A percentile compares a stretch with the other conserved stretches of the same genome.
Evolutionary conservation across 1,140 invertebrate genomes (phyloP).

Genomic region (Platyscapa corneri): DNA sequence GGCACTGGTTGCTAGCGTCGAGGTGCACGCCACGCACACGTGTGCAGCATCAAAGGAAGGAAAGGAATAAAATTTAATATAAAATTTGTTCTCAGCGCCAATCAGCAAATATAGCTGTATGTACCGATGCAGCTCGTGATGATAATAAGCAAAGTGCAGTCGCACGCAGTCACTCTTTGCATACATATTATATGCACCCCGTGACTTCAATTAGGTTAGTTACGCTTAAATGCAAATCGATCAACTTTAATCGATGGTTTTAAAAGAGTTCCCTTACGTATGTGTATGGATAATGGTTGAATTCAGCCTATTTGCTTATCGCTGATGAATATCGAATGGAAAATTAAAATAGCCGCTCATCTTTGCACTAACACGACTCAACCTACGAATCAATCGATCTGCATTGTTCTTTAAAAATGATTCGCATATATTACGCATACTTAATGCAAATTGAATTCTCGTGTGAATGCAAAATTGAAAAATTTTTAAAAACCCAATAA

Average conservation of each 20-base stretch:
- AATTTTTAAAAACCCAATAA: neutral
- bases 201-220: conserved; percentile 68
- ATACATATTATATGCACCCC: conserved; percentile 66
- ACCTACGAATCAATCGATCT: neutral
- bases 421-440: neutral
- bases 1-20: no score
- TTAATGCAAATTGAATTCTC: neutral
- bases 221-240: conserved; percentile 74
- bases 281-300: neutral
- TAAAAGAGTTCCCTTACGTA: conserved; percentile 41
- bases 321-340: conserved; percentile 10
- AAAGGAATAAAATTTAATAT: no score
- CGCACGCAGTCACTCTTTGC: conserved; percentile 12
- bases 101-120: neutral
- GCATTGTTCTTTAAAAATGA: neutral
- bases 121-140: neutral
- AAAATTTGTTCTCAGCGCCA: conserved; percentile 10
- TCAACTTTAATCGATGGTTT: conserved; percentile 66
- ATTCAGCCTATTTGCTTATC: conserved; percentile 26
- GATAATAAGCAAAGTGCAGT: neutral
- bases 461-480: neutral
- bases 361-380: neutral
- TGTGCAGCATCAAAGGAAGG: no score
- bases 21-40: no score
- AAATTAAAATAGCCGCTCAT: conserved; percentile 17